Base-by-base conservation (phyloP, 2,797 vertebrate genomes). In the Phaenicophaeus curvirostris region DNA sequence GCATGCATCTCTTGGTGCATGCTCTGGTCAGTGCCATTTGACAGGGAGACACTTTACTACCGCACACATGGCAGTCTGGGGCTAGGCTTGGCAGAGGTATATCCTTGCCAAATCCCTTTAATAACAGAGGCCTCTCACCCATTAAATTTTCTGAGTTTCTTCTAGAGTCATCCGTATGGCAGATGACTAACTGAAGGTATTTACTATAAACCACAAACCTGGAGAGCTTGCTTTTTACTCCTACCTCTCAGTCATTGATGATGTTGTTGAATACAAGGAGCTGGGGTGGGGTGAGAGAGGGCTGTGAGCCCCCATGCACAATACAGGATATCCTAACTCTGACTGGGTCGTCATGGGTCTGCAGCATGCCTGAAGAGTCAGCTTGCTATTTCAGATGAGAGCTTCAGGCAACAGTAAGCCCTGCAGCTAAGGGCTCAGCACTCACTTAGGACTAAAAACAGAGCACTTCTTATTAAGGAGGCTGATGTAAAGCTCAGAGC, bases 391-490 rank as follows among this genome's bases (percentile, higher is more conserved):
- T 94, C 46, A 63, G 71, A 76, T 3, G 9, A 88, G 55, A 78
- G 66, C 79, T 90, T 90, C 44, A 86, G 76, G 87, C 76, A 92
- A 74, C 48, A 85, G 71, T 6, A 79, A 84, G 53, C 85, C 82
- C 92, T 86, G 67, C 80, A 90, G 85, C 5, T 4, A 89, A 94
- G 57, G 67, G 50, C 77, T 90, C 3, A 0, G 74, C 80, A 41
- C 58, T 87, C 67, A 46, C 37, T 93, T 73, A 61, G 73, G 85
- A 88, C 85, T 97, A 71, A 96, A 95, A 94, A 73, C 85, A 84
- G 91, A 92, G 59, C 61, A 74, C 37, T 96, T 89, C 79, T 93
- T 94, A 95, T 96, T 93, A 94, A 94, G 80, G 63, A 95, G 57
- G 83, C 79, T 96, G 95, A 91, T 94, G 83, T 81, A 93, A 95